Conservation (phyloP, 2,113 vertebrate species). For the Ageneiosus marmoratus region DNA sequence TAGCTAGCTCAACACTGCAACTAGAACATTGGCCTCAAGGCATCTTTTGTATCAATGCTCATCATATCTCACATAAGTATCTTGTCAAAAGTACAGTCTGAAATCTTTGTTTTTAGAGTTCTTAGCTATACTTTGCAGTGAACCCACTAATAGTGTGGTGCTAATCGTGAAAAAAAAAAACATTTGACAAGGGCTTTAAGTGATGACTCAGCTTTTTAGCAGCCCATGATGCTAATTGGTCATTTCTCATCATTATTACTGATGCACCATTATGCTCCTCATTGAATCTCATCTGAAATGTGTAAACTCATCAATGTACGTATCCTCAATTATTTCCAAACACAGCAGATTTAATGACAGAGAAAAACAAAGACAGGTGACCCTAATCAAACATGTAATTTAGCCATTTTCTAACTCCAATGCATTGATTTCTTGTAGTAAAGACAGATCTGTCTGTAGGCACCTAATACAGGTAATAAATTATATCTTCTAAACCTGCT, state of each 20-base stretch:
- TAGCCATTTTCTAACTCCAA: background rate
- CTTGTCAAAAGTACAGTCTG: background rate
- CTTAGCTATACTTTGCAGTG: background rate
- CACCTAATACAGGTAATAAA: background rate
- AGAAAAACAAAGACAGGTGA: constrained; percentile 6
- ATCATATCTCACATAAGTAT: background rate
- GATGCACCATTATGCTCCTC: background rate
- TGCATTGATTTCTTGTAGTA: background rate
- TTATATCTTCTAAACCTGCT: background rate
- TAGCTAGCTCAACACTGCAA: too few species aligned
- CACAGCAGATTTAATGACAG: background rate
- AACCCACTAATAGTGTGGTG: background rate
- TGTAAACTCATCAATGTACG: constrained; percentile 7
- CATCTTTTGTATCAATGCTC: background rate
- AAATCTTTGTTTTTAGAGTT: background rate
- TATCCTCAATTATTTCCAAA: background rate
- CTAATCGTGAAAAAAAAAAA: background rate
- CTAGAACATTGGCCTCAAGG: background rate
- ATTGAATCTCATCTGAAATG: background rate
- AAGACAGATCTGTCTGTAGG: background rate
- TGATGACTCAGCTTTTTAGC: background rate
- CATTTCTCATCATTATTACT: background rate
- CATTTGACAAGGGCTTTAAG: background rate
- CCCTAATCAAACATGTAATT: background rate
- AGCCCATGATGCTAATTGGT: background rate